Evolutionary conservation across 2,888 invertebrate genomes (phyloP).

Genomic region (Sarcophaga rosellei): DNA sequence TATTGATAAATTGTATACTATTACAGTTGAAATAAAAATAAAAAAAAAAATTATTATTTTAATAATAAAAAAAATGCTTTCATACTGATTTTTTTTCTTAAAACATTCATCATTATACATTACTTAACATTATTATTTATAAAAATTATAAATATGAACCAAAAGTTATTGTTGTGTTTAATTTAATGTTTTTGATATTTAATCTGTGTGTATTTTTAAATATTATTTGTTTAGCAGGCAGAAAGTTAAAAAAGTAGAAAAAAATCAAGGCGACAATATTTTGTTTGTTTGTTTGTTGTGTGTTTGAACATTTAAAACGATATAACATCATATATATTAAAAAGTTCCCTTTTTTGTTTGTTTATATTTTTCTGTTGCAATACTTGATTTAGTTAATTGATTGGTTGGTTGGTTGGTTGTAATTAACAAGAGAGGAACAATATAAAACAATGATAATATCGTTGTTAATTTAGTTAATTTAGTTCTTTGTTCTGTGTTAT

Average conservation of each 20-base stretch:
- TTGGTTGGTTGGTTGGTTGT: slow-evolving; percentile 22
- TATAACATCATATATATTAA: slow-evolving; percentile 58
- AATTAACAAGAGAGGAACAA: slow-evolving; percentile 65
- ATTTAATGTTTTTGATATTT: slow-evolving; percentile 36
- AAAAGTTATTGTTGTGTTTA: slow-evolving; percentile 45
- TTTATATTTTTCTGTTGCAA: slow-evolving; percentile 3
- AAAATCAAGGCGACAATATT: slow-evolving; percentile 43
- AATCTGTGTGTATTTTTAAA: background rate
- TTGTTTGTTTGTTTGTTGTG: slow-evolving; percentile 32
- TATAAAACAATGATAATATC: slow-evolving; percentile 66
- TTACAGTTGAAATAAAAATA: slow-evolving; percentile 59
- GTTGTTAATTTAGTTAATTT: slow-evolving; percentile 63
- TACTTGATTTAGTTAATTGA: slow-evolving; percentile 27
- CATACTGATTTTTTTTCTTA: slow-evolving; percentile 61
- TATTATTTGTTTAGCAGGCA: slow-evolving; percentile 57
- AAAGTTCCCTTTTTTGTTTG: slow-evolving; percentile 46
- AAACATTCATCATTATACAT: slow-evolving; percentile 61
- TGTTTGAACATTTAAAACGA: slow-evolving; percentile 61
- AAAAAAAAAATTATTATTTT: slow-evolving; percentile 37
- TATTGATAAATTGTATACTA: slow-evolving; percentile 65
- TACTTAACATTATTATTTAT: slow-evolving; percentile 55
- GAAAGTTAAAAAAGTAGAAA: slow-evolving; percentile 37
- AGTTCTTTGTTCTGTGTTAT: slow-evolving; percentile 39
- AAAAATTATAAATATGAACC: slow-evolving; percentile 40
- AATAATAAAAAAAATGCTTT: slow-evolving; percentile 59